Base-by-base conservation (phyloP, 2,797 vertebrate species). In the Bucorvus abyssinicus region DNA sequence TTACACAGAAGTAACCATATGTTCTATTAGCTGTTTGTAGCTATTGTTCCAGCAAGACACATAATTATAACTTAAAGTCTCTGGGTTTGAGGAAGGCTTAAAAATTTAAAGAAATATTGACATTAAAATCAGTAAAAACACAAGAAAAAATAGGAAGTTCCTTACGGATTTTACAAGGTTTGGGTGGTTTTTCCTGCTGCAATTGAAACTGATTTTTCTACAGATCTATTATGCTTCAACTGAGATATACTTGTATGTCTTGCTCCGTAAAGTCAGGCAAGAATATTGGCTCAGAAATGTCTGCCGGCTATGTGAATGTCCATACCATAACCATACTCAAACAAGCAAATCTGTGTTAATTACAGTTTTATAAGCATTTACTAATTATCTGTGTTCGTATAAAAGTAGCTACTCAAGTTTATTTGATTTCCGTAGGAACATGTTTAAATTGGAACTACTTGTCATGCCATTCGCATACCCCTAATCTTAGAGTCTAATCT, bases 171-270 rank as follows among this genome's bases (percentile, higher is more conserved):
- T 88, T 80, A 11, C 18, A 84, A 42, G 7, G 14, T 34, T 55
- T n/a, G 8, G 0, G 17, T 10, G 50, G 8, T 26, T 45, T 16
- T 8, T 5, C 1, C 29, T 30, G 1, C 4, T 89, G 7, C 64
- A 61, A 61, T 29, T 53, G 27, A 88, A 84, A 71, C 14, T 45
- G 20, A 36, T 74, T 19, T 89, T 84, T 55, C 17, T 53, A n/a
- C 13, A 47, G 63, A 89, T 55, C n/a, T 45, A 1, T n/a, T 32
- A 10, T 52, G 22, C 4, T 82, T 65, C 84, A 71, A 18, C 16
- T 64, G 34, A 84, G 12, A 60, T 47, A 29, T 26, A 38, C 11
- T 74, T 69, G 12, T 38, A 56, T 75, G 12, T 22, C 19, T 89
- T 89, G 8, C 8, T 89, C 12, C 60, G n/a, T 49, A 52, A 60